Evolutionary conservation across 2,888 invertebrate species (phyloP).

Genomic region (Plusia festucae): DNA sequence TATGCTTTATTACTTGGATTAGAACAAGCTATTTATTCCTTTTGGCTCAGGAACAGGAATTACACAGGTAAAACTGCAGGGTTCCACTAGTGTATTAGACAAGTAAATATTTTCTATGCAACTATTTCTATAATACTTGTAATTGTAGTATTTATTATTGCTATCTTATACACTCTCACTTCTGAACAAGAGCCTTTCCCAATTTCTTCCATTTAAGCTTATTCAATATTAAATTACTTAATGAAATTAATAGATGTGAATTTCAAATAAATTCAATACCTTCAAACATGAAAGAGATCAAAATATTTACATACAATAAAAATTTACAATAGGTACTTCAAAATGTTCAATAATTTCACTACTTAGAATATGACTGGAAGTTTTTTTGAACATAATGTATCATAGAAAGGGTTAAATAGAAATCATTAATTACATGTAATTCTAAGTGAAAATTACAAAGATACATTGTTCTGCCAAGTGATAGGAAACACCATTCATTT

Average conservation of each 20-base stretch:
- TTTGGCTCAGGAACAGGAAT: no score
- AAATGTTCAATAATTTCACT: not conserved
- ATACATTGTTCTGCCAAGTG: slow-evolving; percentile 34
- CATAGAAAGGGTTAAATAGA: not conserved
- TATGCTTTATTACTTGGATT: no score
- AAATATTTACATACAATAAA: not conserved
- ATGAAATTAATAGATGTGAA: not conserved
- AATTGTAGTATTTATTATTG: no score
- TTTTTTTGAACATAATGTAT: not conserved
- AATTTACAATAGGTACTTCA: not conserved
- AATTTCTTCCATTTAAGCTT: no score
- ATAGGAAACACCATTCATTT: slow-evolving; percentile 26
- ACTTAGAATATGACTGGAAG: not conserved
- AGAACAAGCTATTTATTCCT: no score
- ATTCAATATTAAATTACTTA: no score
- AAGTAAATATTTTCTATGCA: no score
- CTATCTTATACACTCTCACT: no score
- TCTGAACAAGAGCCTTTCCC: no score
- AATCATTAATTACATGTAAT: slow-evolving; percentile 17
- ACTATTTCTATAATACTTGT: no score
- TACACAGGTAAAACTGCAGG: no score
- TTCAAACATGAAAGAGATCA: not conserved
- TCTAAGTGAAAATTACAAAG: slow-evolving; percentile 38
- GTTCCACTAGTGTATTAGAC: no score
- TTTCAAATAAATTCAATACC: not conserved